Conservation (phyloP, 2,888 invertebrate species). For the Drosophila infuscata region DNA sequence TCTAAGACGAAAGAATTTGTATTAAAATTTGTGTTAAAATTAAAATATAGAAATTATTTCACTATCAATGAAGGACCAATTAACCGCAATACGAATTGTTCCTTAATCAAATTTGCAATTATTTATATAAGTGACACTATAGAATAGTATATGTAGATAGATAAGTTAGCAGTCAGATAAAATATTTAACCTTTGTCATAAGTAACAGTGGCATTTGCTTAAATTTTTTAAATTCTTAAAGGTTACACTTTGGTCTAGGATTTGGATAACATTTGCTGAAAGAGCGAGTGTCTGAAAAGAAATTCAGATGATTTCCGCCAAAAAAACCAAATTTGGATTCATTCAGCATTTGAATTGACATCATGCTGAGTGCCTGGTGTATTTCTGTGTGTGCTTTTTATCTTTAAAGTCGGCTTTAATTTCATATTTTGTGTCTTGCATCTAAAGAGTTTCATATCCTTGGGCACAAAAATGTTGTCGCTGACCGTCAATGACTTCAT, state of each 20-base stretch:
- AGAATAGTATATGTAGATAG: not conserved
- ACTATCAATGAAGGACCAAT: no score
- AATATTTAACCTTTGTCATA: not conserved
- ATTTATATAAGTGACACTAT: not conserved
- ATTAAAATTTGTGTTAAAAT: no score
- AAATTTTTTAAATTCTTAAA: not conserved
- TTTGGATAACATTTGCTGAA: not conserved
- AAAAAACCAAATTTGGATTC: conserved; percentile 5
- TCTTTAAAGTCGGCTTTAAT: conserved; percentile 2
- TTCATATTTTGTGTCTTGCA: conserved; percentile 7
- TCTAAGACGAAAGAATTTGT: no score
- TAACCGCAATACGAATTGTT: no score
- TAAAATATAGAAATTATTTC: no score
- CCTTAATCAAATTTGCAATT: not conserved
- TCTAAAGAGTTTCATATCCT: conserved; percentile 20
- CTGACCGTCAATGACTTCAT: conserved; percentile 32
- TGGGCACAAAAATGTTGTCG: conserved; percentile 11
- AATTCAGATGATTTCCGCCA: not conserved
- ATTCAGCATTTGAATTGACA: conserved; percentile 1
- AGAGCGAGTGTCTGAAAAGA: not conserved
- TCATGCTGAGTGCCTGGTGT: conserved; percentile 2
- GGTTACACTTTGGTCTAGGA: not conserved
- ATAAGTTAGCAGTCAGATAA: not conserved
- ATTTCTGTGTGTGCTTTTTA: not conserved
- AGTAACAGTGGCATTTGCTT: not conserved